Conservation (phyloP, 2,113 vertebrate species). For the Cebidichthys violaceus region DNA sequence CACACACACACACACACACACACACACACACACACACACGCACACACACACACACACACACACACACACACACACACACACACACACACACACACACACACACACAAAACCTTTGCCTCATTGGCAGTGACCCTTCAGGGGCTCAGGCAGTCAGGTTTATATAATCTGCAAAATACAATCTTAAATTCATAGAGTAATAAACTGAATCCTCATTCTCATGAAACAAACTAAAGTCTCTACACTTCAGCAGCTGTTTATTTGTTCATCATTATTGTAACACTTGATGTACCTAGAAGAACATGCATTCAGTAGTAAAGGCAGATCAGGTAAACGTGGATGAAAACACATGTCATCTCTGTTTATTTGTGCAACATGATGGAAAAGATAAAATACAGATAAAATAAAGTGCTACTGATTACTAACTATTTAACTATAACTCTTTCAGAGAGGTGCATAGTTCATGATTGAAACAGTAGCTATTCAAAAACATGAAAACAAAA, state of each 20-base stretch:
- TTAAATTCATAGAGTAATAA: not conserved
- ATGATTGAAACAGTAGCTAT: not conserved
- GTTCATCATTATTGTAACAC: not conserved
- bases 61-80: constrained; percentile 12
- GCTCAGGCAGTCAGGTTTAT: constrained; percentile 37
- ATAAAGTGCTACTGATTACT: not conserved
- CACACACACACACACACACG: constrained; percentile 1
- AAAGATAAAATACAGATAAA: not conserved
- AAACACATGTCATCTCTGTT: no score
- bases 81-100: constrained; percentile 4
- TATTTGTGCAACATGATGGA: not conserved
- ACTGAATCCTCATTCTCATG: constrained; percentile 1
- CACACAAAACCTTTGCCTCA: constrained; percentile 19
- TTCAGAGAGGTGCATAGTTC: not conserved
- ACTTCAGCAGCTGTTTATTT: constrained; percentile 1
- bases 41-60: constrained; percentile 6
- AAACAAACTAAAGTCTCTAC: not conserved
- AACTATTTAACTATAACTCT: not conserved
- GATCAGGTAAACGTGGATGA: not conserved
- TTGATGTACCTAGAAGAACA: not conserved
- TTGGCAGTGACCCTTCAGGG: constrained; percentile 43
- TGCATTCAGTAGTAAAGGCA: not conserved
- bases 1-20: constrained; percentile 13
- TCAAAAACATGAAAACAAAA: not conserved
- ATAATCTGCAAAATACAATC: constrained; percentile 46